phyloP scores from a whole-genome alignment of 2,113 vertebrate species.

The Gobiocypris rarus region DNA sequence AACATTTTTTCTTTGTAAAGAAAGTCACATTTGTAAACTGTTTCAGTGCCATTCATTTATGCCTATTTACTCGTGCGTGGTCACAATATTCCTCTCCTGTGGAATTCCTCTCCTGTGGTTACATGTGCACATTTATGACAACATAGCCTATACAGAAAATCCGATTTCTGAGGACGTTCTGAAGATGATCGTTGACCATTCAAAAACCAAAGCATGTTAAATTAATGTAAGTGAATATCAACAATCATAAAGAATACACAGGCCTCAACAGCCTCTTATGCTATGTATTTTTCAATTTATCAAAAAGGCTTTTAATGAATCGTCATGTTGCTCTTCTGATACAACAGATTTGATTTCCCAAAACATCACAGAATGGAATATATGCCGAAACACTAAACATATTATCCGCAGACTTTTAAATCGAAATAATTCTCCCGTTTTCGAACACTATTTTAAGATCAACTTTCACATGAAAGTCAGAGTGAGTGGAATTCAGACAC shows the following conservation, averaged over 20 bases:
- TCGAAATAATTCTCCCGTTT: not conserved
- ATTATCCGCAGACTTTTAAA: too few relatives aligned
- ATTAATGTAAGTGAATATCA: not conserved
- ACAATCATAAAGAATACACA: not conserved
- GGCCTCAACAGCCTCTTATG: not conserved
- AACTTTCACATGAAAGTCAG: not conserved
- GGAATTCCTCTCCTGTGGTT: too few relatives aligned
- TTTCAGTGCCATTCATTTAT: not conserved
- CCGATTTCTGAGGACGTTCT: not conserved
- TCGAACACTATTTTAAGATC: not conserved
- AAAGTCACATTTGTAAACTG: conserved; percentile 6
- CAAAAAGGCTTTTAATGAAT: not conserved
- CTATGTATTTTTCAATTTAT: not conserved
- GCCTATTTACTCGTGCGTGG: not conserved
- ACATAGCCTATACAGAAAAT: too few relatives aligned
- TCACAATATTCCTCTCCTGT: not conserved
- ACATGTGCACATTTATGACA: not conserved
- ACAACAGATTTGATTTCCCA: not conserved
- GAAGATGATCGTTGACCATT: not conserved
- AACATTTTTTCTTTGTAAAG: too few relatives aligned
- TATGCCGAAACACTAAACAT: not conserved
- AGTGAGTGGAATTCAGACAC: not conserved
- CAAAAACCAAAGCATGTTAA: not conserved
- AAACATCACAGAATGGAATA: not conserved
- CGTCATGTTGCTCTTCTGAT: not conserved